Evolutionary conservation across 2,797 vertebrate genomes (phyloP), one percentile per base, ranked within the genome.

Genomic region (Lerista edwardsae): DNA sequence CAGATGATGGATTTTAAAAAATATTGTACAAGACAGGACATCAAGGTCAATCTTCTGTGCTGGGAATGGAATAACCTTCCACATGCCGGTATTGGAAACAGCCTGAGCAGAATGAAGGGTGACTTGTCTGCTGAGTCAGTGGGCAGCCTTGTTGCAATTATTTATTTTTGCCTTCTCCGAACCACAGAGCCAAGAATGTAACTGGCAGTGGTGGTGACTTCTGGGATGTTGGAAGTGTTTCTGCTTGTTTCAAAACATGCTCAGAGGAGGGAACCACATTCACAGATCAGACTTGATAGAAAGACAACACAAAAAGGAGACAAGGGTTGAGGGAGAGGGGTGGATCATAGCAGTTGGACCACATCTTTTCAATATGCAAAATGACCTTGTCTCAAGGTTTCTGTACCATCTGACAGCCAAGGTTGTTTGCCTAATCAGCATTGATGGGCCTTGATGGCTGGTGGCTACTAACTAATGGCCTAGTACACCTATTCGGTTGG

Each of bases 1-100:
- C 92, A 86, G 90, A 95, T 97, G 96, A 97, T 97, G 93, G 96
- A 97, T 97, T 95, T 90, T 94, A 92, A 95, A 93, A 91, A 92
- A 90, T 95, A 97, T 97, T 94, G 93, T 89, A 90, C 94, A 88
- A 93, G 96, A 95, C 96, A 94, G 89, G 91, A 89, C 94, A 95
- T 95, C 95, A 95, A 96, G 95, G 91, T 93, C 92, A 92, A 82
- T 90, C 89, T 94, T 86, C 86, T 72, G 88, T 92, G 84, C 80
- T 86, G 84, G 86, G 77, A 87, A 86, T 86, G 87, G 88, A 82
- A 84, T 89, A 92, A 91, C 85, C 87, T 91, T 91, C 87, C 83
- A 68, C 86, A 29, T 68, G 47, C 55, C 89, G 59, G 2, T 47
- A 77, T 87, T 67, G 78, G 65, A 2, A 0, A 4, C 67, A 81